Evolutionary conservation across 1,140 invertebrate species (phyloP), one percentile per base, ranked within the genome.

Genomic region (Phocides pigmalion): DNA sequence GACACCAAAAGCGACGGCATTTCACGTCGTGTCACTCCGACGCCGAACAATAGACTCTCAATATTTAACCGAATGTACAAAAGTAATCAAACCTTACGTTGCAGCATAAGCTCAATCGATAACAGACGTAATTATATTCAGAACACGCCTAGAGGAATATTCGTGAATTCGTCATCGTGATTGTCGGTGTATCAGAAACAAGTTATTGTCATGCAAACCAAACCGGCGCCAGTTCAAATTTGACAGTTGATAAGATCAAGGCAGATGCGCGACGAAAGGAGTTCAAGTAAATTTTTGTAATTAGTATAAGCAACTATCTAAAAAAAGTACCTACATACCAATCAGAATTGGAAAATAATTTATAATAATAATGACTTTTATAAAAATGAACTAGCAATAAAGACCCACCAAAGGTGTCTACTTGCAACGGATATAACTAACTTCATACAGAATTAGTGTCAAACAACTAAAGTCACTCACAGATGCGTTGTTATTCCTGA

Each of bases 241-340:
- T 67, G 68, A 67, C 64, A 67, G 62, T 15, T 61, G 68, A 74
- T 74, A 74, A 66, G 66, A 74, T 74, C 72, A 64, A 59, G 35
- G 64, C 41, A 70, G 65, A 68, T 66, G 32, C 28, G 59, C 53
- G 54, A 68, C 62, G 54, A 51, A 54, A 41, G 68, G 64, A 64
- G 61, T 62, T 58, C 54, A 56, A 49, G 61, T 59, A 42, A 32
- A 25, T 46, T 46, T 41, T 51, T 14, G 17, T 32, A 35, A 46
- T 39, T 47, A 39, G 46, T 39, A 35, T 28, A n/a, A n/a, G n/a
- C n/a, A n/a, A n/a, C n/a, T n/a, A n/a, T n/a, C n/a, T n/a, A n/a
- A n/a, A n/a, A n/a, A n/a, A n/a, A 3, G 6, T 28, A 28, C 25
- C 25, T 8, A 8, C 1, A 6, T 28, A 28, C 2, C 25, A n/a